Conservation (phyloP, 2,797 vertebrate species). For the Karalla daura region DNA sequence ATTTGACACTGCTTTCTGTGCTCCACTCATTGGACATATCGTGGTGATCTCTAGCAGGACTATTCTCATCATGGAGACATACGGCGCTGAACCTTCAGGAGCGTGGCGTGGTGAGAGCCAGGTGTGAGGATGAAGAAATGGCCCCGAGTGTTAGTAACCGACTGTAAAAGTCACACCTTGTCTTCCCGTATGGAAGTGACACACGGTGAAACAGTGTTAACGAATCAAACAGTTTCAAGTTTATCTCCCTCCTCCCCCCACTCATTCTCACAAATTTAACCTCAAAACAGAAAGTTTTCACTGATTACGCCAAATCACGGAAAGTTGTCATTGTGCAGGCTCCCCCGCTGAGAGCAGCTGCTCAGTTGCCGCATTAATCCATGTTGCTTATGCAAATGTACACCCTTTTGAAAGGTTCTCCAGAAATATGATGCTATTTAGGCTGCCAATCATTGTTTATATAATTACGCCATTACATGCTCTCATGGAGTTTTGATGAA, state of each 20-base stretch:
- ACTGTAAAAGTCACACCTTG: neutral
- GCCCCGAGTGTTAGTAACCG: neutral
- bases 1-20: too few species aligned
- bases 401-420: constrained; percentile 82
- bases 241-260: constrained; percentile 23
- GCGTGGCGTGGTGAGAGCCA: neutral
- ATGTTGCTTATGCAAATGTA: constrained; percentile 84
- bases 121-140: neutral
- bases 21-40: neutral
- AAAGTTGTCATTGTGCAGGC: constrained; percentile 69
- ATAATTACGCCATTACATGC: constrained; percentile 68
- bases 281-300: constrained; percentile 73
- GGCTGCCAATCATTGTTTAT: constrained; percentile 85
- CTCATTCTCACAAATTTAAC: constrained; percentile 54
- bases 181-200: neutral
- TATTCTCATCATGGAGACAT: neutral
- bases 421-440: constrained; percentile 80
- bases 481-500: constrained; percentile 67
- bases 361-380: constrained; percentile 75
- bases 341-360: constrained; percentile 84
- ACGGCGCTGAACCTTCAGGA: neutral
- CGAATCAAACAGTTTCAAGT: constrained; percentile 3
- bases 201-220: neutral
- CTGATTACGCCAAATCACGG: constrained; percentile 85
- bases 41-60: neutral